Base-by-base conservation (phyloP, 2,888 invertebrate genomes). In the Ectemnius cavifrons region DNA sequence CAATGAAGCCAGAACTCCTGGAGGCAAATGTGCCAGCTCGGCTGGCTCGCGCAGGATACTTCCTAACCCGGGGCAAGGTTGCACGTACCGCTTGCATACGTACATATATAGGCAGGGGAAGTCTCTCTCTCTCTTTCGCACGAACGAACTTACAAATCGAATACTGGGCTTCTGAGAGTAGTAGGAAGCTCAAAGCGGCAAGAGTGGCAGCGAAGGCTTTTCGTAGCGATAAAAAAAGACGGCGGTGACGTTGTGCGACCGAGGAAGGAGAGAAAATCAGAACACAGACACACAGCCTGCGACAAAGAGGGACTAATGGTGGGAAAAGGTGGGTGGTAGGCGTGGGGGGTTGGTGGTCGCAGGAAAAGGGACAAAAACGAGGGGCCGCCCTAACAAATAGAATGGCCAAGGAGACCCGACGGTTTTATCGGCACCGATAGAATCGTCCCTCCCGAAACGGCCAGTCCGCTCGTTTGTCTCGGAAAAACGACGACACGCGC, bases 111-210 rank as follows among this genome's bases (percentile, higher is more conserved):
- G 69, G 62, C 73, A 67, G 65, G 63, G 70, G 65, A 68, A 45
- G 69, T 59, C 46, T 37, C 59, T 14, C 46, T 37, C 59, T 14
- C 49, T 37, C 61, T n/a, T 52, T 66, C 75, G 77, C 78, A 77
- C 79, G 81, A 71, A 14, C 76, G 72, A 83, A 82, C 81, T 83
- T 84, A 84, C 85, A 87, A 87, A 87, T 87, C 82, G 81, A 82
- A 88, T 86, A 83, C 8, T 6, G 79, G 67, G 75, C 77, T 77
- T 77, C 64, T 65, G 59, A 37, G 37, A 37, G 11, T 1, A 37
- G 8, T 37, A 11, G 37, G 8, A 65, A 70, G 71, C 68, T 67
- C 67, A 71, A 67, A 73, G 66, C 70, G 64, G 64, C 68, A 65
- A 69, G 23, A 27, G 62, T 62, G 37, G 23, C 27, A 2, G 14